A percentile compares a stretch with the other conserved stretches of the same genome.
These are phyloP conservation scores for Cryptosula pallasiana DNA, from an alignment of 2,888 invertebrate species.

Conservation along the genomic window DNA sequence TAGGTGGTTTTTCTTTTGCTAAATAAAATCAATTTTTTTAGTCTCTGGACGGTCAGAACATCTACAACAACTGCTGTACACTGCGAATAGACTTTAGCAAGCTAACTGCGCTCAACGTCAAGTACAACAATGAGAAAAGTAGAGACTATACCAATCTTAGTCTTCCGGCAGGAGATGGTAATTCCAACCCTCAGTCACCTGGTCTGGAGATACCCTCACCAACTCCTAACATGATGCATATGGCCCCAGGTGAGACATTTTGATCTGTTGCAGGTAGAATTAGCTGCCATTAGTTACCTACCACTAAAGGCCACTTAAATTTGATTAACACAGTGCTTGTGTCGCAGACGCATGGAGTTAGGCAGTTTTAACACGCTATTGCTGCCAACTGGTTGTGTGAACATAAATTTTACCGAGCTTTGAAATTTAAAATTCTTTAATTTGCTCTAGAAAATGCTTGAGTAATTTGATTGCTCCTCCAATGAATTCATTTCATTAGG, in stretches of 20 bases:
- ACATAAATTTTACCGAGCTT: too few relatives aligned
- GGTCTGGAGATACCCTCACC: slow-evolving; percentile 7
- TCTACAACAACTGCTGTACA: slow-evolving; percentile 99
- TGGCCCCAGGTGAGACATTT: background rate
- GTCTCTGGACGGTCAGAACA: slow-evolving; percentile 95
- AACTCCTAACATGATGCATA: background rate
- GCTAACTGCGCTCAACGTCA: slow-evolving; percentile 93
- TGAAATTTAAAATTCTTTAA: too few relatives aligned
- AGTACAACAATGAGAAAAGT: slow-evolving; percentile 99
- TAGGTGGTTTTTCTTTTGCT: background rate
- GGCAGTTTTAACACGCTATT: too few relatives aligned
- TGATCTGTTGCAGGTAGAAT: too few relatives aligned
- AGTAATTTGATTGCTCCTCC: background rate
- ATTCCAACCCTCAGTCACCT: background rate
- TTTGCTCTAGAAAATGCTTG: too few relatives aligned
- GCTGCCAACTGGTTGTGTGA: too few relatives aligned
- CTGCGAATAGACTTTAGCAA: slow-evolving; percentile 98
- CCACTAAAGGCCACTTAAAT: too few relatives aligned
- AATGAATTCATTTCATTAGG: too few relatives aligned
- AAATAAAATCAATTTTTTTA: slow-evolving; percentile 55
- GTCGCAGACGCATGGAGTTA: too few relatives aligned
- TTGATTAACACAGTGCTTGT: too few relatives aligned
- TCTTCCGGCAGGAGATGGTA: slow-evolving; percentile 81
- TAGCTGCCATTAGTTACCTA: too few relatives aligned
- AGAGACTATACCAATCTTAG: slow-evolving; percentile 98